phyloP scores from a whole-genome alignment of 2,797 vertebrate genomes.

The Muraenolepis orangiensis region DNA sequence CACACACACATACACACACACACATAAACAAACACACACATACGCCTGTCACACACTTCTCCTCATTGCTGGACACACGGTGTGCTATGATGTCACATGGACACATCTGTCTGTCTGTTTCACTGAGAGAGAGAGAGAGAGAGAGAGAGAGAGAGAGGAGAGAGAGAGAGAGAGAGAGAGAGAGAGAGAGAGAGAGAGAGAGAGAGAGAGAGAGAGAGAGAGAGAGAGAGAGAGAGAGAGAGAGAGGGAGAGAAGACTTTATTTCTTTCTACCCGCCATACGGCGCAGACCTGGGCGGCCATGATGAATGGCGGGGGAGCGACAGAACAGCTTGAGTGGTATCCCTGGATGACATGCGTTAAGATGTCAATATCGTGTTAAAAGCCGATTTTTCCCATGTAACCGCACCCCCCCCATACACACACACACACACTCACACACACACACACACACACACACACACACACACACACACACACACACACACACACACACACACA shows the following conservation, averaged over 20 bases:
- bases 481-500: no score
- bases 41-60: constrained; percentile 62
- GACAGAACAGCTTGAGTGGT: constrained; percentile 20
- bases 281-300: constrained; percentile 15
- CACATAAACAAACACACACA: no score
- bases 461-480: no score
- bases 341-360: constrained; percentile 39
- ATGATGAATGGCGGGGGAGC: constrained; percentile 29
- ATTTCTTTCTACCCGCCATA: constrained; percentile 49
- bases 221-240: no score
- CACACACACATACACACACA: constrained; percentile 13
- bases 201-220: no score
- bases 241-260: constrained; percentile 20
- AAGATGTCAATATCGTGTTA: constrained; percentile 43
- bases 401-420: background rate
- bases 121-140: constrained; percentile 54
- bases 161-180: constrained; percentile 24
- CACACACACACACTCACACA: no score
- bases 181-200: no score
- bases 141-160: no score
- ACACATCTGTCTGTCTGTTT: constrained; percentile 67
- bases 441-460: no score
- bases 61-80: constrained; percentile 53
- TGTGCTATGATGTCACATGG: constrained; percentile 68
- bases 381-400: constrained; percentile 35